Conservation (phyloP, 2,113 vertebrate species). For the Ameiurus melas region DNA sequence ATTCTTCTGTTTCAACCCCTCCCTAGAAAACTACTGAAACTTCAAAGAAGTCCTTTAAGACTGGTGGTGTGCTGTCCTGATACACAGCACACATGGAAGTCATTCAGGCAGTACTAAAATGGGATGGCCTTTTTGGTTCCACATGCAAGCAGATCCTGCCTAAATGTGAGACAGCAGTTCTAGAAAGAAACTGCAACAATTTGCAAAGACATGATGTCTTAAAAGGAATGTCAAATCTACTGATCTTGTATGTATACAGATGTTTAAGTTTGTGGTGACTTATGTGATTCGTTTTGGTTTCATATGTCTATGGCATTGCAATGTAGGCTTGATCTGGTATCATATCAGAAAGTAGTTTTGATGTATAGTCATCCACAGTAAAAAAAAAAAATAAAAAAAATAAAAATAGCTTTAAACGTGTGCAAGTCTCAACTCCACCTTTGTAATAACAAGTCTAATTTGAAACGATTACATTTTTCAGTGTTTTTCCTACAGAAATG, state of each 20-base stretch:
- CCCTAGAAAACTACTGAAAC: conserved; percentile 41
- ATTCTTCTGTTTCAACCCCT: conserved; percentile 46
- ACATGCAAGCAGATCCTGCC: conserved; percentile 52
- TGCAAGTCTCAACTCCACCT: conserved; percentile 18
- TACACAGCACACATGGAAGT: conserved; percentile 58
- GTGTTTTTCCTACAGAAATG: conserved; percentile 25
- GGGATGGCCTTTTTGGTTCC: conserved; percentile 46
- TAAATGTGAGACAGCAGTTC: conserved; percentile 39
- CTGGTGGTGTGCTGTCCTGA: conserved; percentile 50
- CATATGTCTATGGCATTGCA: conserved; percentile 15
- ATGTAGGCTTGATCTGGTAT: conserved; percentile 5
- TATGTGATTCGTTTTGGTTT: conserved; percentile 17
- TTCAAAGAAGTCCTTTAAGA: conserved; percentile 53
- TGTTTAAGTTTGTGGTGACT: conserved; percentile 36
- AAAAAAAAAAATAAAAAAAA: too few relatives aligned
- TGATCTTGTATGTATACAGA: conserved; percentile 45
- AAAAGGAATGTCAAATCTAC: conserved; percentile 42
- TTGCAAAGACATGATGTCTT: conserved; percentile 38
- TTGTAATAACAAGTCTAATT: conserved; percentile 39
- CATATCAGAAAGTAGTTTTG: neutral
- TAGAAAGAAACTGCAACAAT: conserved; percentile 36
- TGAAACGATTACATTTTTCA: neutral
- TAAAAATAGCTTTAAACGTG: too few relatives aligned
- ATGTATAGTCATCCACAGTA: neutral
- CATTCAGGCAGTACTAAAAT: conserved; percentile 45